Base-by-base conservation (phyloP, 2,113 vertebrate species). In the Aspiorhynchus laticeps region DNA sequence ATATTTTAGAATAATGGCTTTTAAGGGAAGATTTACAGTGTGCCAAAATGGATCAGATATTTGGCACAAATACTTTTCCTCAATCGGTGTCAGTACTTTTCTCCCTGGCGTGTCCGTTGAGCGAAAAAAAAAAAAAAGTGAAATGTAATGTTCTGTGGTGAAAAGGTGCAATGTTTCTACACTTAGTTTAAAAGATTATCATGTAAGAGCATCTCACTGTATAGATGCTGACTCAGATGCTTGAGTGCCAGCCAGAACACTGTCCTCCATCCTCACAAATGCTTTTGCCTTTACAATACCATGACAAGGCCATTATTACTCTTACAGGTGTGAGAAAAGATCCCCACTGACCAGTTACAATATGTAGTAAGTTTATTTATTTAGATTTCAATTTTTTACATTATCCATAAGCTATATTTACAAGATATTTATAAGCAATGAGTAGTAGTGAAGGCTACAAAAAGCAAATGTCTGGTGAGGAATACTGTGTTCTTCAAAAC, bases 1-100 rank as follows among this genome's bases (percentile, higher is more conserved):
- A 90, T 89, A 85, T 88, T 88, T 83, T 80, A 84, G 81, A 87
- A 86, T 80, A 87, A 84, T 89, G 75, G 74, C 85, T 87, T 85
- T 87, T 90, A 88, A 73, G 59, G 59, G 51, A 90, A 82, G 85
- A 83, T 87, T 90, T 89, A 89, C 88, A 71, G 61, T 61, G 74
- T 84, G 73, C 77, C 81, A 81, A 81, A 67, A 88, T 82, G 85
- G 78, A 86, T 78, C 67, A 78, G 51, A 83, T 83, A 82, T 83
- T 88, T 36, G 38, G 43, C 69, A 48, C 88, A 85, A 86, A 65
- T 48, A 59, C 26, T 77, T 84, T 74, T 69, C 61, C 76, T 48
- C 51, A 24, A 28, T 73, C 65, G 85, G 31, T 82, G 71, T 85
- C 59, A 73, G 73, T 56, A 84, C 71, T 86, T 86, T 81, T 51